Base-by-base conservation (phyloP, 2,888 invertebrate genomes). In the Keiferia lycopersicella region DNA sequence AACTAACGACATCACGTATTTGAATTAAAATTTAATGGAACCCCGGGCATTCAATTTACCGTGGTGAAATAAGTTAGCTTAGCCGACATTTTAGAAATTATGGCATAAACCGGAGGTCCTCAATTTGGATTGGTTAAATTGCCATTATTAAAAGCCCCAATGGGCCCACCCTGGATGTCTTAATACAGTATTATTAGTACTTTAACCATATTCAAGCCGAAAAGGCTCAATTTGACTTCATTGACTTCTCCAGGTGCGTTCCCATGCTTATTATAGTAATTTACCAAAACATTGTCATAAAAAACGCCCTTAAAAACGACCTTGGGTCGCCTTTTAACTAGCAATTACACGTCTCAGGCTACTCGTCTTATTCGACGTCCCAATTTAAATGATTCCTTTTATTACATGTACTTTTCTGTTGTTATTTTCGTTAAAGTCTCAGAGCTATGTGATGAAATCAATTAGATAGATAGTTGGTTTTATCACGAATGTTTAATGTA, bases 81-180 rank as follows among this genome's bases (percentile, higher is more conserved):
- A 64, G 61, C 16, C 61, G 56, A 68, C 65, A 64, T 68, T 65
- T 66, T 68, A 68, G 66, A 76, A 78, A 78, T 78, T 76, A 79
- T 72, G 73, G 70, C 67, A 70, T 67, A 69, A 38, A 72, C 78
- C 78, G 80, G 80, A 80, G 80, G 74, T 78, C 73, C 71, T 70
- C 77, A 80, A 82, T 84, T 84, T 77, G 69, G 72, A 58, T 63
- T 68, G 71, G 67, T 73, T 69, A 80, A 83, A 85, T 84, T 80
- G 77, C 79, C 74, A 79, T 82, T 82, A 84, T 84, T 85, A 84
- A 79, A 76, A 73, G 71, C 67, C 72, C 69, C 74, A 78, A 71
- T 73, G 59, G 72, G 83, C 75, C 84, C 84, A 83, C 84, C 84
- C 76, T 69, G 75, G 75, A 70, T 73, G 68, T 70, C 68, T 70